A percentile compares a stretch with the other conserved stretches of the same genome.
These are phyloP conservation scores for Torymus auratus DNA, from an alignment of 2,888 invertebrate genomes.

Conservation along the genomic window DNA sequence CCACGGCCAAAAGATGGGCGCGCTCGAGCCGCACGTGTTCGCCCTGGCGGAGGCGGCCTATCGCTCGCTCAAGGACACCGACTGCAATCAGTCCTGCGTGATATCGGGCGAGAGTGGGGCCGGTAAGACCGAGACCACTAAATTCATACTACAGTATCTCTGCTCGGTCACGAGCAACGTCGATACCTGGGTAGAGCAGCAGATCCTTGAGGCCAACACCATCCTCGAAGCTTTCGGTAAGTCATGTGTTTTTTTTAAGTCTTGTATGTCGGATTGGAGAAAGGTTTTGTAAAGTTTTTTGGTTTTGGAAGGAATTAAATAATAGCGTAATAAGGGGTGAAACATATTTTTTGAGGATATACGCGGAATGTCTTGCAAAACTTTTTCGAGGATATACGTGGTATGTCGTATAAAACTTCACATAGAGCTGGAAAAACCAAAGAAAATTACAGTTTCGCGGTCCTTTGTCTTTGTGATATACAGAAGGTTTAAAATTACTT, in stretches of 20 bases:
- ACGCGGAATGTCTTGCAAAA: too few species aligned
- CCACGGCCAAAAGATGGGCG: constrained; percentile 88
- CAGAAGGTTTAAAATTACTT: neutral
- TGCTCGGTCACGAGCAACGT: constrained; percentile 91
- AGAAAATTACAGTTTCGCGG: neutral
- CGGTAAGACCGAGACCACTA: constrained; percentile 95
- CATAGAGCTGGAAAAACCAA: too few species aligned
- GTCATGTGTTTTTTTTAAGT: constrained; percentile 61
- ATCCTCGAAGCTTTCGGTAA: constrained; percentile 95
- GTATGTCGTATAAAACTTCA: too few species aligned
- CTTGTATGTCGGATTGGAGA: too few species aligned
- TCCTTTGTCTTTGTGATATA: neutral
- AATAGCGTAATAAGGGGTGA: too few species aligned
- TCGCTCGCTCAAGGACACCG: constrained; percentile 82
- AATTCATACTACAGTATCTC: constrained; percentile 93
- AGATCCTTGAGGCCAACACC: constrained; percentile 95
- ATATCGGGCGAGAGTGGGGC: constrained; percentile 96
- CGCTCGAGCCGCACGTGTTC: constrained; percentile 92
- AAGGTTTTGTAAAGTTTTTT: too few species aligned
- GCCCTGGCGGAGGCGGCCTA: constrained; percentile 94
- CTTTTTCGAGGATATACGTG: too few species aligned
- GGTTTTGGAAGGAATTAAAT: too few species aligned
- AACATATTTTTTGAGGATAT: too few species aligned
- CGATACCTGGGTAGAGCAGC: constrained; percentile 96
- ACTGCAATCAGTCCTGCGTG: constrained; percentile 87